phyloP scores from a whole-genome alignment of 2,888 invertebrate species.

The Urechis unicinctus region DNA sequence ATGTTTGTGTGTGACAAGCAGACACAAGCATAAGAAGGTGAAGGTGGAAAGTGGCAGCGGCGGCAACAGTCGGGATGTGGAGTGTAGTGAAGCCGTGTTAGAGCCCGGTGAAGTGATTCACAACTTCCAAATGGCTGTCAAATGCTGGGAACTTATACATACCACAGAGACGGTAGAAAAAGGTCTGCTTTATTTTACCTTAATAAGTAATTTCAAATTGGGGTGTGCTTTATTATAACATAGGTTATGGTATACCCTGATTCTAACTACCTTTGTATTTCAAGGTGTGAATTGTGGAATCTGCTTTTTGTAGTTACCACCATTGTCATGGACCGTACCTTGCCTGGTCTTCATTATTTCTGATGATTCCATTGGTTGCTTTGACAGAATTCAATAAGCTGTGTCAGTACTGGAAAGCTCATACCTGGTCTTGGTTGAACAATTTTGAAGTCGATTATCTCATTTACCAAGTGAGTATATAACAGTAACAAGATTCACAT shows the following conservation, averaged over 20 bases:
- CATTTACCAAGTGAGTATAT: too few relatives aligned
- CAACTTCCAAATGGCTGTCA: background rate
- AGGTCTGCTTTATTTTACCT: background rate
- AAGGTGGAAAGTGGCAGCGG: background rate
- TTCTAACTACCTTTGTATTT: too few relatives aligned
- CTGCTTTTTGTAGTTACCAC: too few relatives aligned
- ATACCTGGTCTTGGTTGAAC: background rate
- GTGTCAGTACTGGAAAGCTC: background rate
- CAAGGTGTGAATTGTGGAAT: too few relatives aligned
- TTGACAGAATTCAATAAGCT: background rate
- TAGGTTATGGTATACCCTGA: too few relatives aligned
- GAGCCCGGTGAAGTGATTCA: background rate
- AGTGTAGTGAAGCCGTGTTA: too few relatives aligned
- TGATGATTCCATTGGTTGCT: too few relatives aligned
- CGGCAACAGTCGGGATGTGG: too few relatives aligned
- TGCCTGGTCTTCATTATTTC: too few relatives aligned
- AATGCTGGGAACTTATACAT: background rate
- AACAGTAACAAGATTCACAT: too few relatives aligned
- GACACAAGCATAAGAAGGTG: background rate
- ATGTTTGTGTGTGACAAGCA: too few relatives aligned
- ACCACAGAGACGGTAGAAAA: background rate
- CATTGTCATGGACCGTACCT: too few relatives aligned
- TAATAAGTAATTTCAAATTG: background rate
- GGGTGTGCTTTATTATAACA: background rate
- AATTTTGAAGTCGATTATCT: background rate